Base-by-base conservation (phyloP, 2,797 vertebrate species). In the Sebastes taczanowskii region DNA sequence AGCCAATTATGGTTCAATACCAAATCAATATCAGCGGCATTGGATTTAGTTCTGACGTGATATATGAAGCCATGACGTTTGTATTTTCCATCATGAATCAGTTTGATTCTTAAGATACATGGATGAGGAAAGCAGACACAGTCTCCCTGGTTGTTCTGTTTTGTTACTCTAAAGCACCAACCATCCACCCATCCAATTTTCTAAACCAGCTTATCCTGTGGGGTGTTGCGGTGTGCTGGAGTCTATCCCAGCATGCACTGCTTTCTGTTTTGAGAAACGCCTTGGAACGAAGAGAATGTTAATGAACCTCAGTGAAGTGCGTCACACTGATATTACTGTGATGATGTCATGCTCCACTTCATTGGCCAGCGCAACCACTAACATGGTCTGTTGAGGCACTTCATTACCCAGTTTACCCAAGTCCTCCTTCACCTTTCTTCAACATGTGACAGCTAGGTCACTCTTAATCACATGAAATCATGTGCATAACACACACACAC, bases 301-400 rank as follows among this genome's bases (percentile, higher is more conserved):
- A 89, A 91, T 91, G 88, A 92, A 80, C 81, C 83, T 74, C 75
- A 11, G 71, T 81, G 79, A 83, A 46, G 78, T 90, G 88, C 88
- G 89, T 94, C 92, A 93, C 66, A 38, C 77, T 70, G 38, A 73
- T 83, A 71, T 78, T 64, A 27, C 67, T 60, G 60, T n/a, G 82
- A 75, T 87, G 91, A 88, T 77, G 86, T 91, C 81, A 89, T 71
- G 74, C 80, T 77, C 74, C 68, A 76, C 61, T 83, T 76, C 72
- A 74, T 10, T 56, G 25, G 63, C 46, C 38, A 46, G 42, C 27
- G 2, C 53, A 23, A 23, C 68, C 32, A 77, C 66, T 64, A 65
- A 60, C 42, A 30, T 35, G 55, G 52, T 64, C 32, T 49, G 35
- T 60, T 11, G 53, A 77, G 46, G 58, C 65, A 58, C 71, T 69